phyloP scores from a whole-genome alignment of 2,888 invertebrate species.

The Drosophila falleni region DNA sequence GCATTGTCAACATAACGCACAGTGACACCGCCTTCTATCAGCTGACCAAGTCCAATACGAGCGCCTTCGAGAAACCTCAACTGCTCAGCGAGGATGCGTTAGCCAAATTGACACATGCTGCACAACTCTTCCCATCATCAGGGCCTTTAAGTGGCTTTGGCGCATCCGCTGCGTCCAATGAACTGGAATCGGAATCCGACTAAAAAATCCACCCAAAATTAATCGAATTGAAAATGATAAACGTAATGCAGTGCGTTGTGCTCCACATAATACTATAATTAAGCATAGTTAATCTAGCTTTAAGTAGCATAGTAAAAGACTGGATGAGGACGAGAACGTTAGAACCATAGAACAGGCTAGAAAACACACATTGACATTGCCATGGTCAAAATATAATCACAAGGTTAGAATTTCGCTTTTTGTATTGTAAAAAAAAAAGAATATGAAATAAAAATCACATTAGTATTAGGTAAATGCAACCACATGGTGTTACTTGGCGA shows the following conservation, averaged over 20 bases:
- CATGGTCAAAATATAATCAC: constrained; percentile 55
- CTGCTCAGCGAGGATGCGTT: constrained; percentile 73
- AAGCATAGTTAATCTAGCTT: constrained; percentile 19
- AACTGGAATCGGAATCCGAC: constrained; percentile 40
- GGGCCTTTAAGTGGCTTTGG: constrained; percentile 28
- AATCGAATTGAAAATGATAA: not conserved
- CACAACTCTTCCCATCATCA: constrained; percentile 69
- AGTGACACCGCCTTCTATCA: constrained; percentile 85
- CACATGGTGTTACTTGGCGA: constrained; percentile 34
- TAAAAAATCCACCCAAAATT: constrained; percentile 14
- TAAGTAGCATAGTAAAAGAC: constrained; percentile 71
- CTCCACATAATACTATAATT: constrained; percentile 22
- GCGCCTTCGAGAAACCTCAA: constrained; percentile 74
- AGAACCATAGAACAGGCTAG: constrained; percentile 15
- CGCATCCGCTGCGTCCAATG: constrained; percentile 52
- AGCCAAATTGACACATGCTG: constrained; percentile 73
- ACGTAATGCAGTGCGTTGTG: constrained; percentile 71
- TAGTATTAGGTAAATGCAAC: constrained; percentile 30
- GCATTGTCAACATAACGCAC: constrained; percentile 85
- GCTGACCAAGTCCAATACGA: constrained; percentile 80
- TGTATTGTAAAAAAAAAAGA: constrained; percentile 43
- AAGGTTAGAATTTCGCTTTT: constrained; percentile 59
- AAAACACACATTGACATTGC: constrained; percentile 27
- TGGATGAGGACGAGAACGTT: constrained; percentile 57
- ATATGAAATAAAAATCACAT: constrained; percentile 49